phyloP scores from a whole-genome alignment of 2,797 vertebrate genomes.

The Megalops cyprinoides region DNA sequence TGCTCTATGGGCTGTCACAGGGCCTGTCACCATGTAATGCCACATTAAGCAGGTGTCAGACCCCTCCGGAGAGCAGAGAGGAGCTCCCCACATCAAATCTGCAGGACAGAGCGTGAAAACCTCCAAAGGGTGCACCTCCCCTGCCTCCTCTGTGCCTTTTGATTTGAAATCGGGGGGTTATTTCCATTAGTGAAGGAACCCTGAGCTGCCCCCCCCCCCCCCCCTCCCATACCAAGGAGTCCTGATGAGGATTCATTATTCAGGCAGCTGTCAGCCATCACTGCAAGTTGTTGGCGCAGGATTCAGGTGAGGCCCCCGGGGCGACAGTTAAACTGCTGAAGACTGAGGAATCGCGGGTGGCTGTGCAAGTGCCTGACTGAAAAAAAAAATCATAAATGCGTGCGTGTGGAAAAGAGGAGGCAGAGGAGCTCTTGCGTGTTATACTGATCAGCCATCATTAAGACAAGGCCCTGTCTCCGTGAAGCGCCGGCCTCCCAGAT shows the following conservation, averaged over 20 bases:
- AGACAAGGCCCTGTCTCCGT: constrained; percentile 45
- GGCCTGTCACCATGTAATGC: background rate
- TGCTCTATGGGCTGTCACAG: background rate
- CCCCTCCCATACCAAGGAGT: background rate
- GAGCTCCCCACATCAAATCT: background rate
- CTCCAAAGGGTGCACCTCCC: background rate
- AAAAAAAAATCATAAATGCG: constrained; percentile 28
- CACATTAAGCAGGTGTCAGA: constrained; percentile 22
- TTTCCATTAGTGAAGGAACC: constrained; percentile 28
- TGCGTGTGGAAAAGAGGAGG: constrained; percentile 11
- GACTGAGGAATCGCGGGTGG: constrained; percentile 51
- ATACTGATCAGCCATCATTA: constrained; percentile 72
- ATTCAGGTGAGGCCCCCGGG: constrained; percentile 72
- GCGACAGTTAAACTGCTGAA: constrained; percentile 77
- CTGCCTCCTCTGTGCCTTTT: background rate
- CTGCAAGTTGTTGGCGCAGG: constrained; percentile 17
- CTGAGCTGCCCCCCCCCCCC: background rate
- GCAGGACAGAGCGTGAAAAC: constrained; percentile 6
- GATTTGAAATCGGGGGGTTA: constrained; percentile 15
- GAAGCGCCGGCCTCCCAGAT: constrained; percentile 71
- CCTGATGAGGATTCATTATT: constrained; percentile 64
- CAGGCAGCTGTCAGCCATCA: constrained; percentile 77
- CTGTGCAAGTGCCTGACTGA: constrained; percentile 67
- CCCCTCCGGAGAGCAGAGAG: background rate
- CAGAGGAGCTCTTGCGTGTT: constrained; percentile 9